Evolutionary conservation across 2,888 invertebrate genomes (phyloP).

Genomic region (Synergus umbraculus): DNA sequence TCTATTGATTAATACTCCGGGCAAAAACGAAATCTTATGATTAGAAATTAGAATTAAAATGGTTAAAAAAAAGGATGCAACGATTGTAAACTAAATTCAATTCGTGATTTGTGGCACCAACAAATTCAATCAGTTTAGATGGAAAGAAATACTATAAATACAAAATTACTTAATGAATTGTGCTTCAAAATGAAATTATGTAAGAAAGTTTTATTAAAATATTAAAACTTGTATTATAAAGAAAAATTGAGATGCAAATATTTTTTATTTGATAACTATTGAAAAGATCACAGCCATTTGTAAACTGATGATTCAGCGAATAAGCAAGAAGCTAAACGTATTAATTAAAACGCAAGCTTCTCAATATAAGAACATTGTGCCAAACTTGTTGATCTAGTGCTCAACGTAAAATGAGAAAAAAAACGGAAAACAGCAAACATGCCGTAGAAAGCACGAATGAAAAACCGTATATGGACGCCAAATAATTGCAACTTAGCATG

Average conservation of each 20-base stretch:
- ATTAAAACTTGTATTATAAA: not conserved
- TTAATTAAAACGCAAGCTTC: constrained; percentile 25
- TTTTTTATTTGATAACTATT: not conserved
- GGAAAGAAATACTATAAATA: too few relatives aligned
- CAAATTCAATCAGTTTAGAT: not conserved
- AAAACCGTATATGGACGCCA: constrained; percentile 16
- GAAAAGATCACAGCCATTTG: not conserved
- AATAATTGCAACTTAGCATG: constrained; percentile 71
- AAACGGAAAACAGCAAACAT: constrained; percentile 65
- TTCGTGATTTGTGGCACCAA: constrained; percentile 1
- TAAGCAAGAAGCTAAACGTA: constrained; percentile 36
- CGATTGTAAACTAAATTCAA: not conserved
- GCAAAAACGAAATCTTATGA: constrained; percentile 9
- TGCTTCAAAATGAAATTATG: too few relatives aligned
- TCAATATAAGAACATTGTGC: constrained; percentile 8
- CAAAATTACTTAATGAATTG: too few relatives aligned
- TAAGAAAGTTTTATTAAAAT: not conserved
- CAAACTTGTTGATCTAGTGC: constrained; percentile 21
- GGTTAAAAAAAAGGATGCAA: constrained; percentile 15
- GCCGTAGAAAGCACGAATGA: constrained; percentile 67
- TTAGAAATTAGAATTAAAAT: constrained; percentile 13
- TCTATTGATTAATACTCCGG: constrained; percentile 5
- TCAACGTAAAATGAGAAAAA: constrained; percentile 45
- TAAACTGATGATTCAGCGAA: constrained; percentile 25
- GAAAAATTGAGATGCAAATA: not conserved